Base-by-base conservation (phyloP, 2,888 invertebrate genomes). In the Acleris holmiana region DNA sequence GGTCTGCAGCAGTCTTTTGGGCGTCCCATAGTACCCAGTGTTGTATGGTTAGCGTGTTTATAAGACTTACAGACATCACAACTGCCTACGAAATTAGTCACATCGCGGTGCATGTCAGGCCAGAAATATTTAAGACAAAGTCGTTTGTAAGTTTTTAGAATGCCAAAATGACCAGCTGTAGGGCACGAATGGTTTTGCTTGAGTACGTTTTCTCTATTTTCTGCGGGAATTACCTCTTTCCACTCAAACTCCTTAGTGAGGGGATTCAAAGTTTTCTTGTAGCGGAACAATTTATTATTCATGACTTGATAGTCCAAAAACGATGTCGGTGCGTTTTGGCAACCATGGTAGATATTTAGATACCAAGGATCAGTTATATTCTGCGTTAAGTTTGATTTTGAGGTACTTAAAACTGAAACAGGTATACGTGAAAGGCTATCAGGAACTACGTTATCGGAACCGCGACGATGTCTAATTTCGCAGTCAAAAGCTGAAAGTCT, bases 1-100 rank as follows among this genome's bases (percentile, higher is more conserved):
- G 57, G 71, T 60, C 25, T 61, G 49, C 4, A 67, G 47, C 29
- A 72, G 4, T 56, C 17, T 50, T 59, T 66, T 21, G 44, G 68
- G 59, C 40, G 51, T 49, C 25, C 70, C 69, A 25, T 25, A 25
- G 23, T 6, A 25, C 23, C 23, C 6, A 25, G 1, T 25, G 23
- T 25, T 25, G 23, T 55, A 44, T 53, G 67, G 50, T 40, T 66
- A 13, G 62, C 61, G 6, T n/a, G 46, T 40, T 64, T 67, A 49
- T 66, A 58, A 4, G 68, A 55, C 15, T 61, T 47, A 62, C 53
- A 56, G 7, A 13, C 49, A 40, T 54, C 58, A 51, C 25, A 56
- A 4, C 17, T 40, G 19, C 21, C 29, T 13, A 68, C 48, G 41
- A 49, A 61, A 13, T 35, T 25, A 6, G 53, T 23, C 6, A 65